Base-by-base conservation (phyloP, 2,888 invertebrate genomes). In the Arrhopalites spinosus region DNA sequence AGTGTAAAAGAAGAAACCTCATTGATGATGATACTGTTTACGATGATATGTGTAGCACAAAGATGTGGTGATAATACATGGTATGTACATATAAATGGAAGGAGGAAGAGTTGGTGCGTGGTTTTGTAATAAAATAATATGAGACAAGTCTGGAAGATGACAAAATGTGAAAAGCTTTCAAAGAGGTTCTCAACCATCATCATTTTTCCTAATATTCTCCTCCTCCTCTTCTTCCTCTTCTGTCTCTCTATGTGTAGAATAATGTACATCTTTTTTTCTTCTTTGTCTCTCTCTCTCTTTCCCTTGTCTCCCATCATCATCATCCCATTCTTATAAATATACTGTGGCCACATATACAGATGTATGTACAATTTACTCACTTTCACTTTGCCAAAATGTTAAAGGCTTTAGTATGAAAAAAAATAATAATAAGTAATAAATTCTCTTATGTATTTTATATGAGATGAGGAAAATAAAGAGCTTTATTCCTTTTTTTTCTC, bases 161-260 rank as follows among this genome's bases (percentile, higher is more conserved):
- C 77, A 77, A 77, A 77, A 75, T 70, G 74, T 68, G 66, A 71
- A 77, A 77, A 77, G 77, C 77, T 77, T 77, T 77, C 77, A 77
- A 72, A 59, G 72, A n/a, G n/a, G 68, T 61, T 70, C 64, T 47
- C 47, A 59, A 56, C 59, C 45, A 63, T 59, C 59, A 68, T 75
- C 75, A 61, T 70, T 70, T 56, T 56, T 70, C 56, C 53, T 70
- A 56, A 70, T 70, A 70, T 70, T 69, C 70, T 47, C 72, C 43
- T 72, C 45, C 56, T 56, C 50, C 30, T 43, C 20, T n/a, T 30
- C 30, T 20, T 66, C 45, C n/a, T n/a, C n/a, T n/a, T 5, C 50
- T 50, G 50, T 45, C 45, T 45, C 45, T 45, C 45, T 13, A 1
- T 47, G n/a, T n/a, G n/a, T 47, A 17, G 53, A 11, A 53, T 23